Base-by-base conservation (phyloP, 2,888 invertebrate genomes). In the Philopedon plagiatum region DNA sequence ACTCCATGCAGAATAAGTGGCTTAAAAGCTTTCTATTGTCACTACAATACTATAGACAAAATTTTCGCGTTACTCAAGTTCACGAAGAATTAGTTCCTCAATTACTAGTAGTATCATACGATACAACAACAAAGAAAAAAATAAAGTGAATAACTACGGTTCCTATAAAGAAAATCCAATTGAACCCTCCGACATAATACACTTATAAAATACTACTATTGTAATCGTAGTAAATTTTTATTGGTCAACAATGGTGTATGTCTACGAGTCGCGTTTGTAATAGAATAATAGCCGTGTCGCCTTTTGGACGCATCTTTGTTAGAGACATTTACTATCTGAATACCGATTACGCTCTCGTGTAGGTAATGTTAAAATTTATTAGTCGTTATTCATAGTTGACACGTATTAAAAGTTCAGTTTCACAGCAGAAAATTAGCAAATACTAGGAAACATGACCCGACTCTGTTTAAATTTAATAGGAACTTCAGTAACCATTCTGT, bases 271-370 rank as follows among this genome's bases (percentile, higher is more conserved):
- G 60, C 65, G 60, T 57, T 71, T 71, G 69, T 73, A 65, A 69
- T 65, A 29, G 73, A 44, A 73, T 73, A 73, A 73, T 73, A 54
- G 65, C 65, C 21, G 26, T 68, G 73, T 73, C 61, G 73, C 65
- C 49, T 56, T 60, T 49, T 61, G 56, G 61, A 73, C 73, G 73
- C 73, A 73, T 73, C 73, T 69, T 73, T 73, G 73, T 73, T 73
- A 69, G 26, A 57, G 56, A 56, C 26, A 46, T 21, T 66, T 58
- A 66, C 51, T 61, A 67, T 39, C 60, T 26, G 60, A 67, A 67
- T 39, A 46, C 49, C 58, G 56, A 66, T 66, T 66, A 62, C 34
- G 49, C 21, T 63, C n/a, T 32, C 51, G 51, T 51, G 37, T 37
- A 63, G 51, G 37, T 51, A 63, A 51, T 61, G 5, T 15, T 26